A percentile compares a stretch with the other conserved stretches of the same genome.
phyloP scores from a whole-genome alignment of 2,113 vertebrate species.

The Orthonyx spaldingii region DNA sequence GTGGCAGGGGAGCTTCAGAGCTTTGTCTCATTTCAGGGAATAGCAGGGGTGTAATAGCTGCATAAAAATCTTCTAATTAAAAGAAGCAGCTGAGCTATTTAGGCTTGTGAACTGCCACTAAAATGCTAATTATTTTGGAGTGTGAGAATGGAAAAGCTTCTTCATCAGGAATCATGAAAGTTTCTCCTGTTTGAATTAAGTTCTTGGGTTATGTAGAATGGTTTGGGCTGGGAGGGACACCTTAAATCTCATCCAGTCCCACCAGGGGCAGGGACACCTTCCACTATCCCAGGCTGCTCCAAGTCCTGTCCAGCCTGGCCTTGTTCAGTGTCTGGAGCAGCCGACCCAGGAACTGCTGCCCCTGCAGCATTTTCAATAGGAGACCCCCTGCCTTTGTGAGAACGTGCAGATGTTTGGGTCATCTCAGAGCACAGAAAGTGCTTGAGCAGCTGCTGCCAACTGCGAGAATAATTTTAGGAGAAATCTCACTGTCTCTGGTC shows the following conservation, averaged over 20 bases:
- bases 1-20: background rate
- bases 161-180: background rate
- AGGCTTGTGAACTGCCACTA: background rate
- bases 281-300: background rate
- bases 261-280: background rate
- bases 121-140: background rate
- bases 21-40: background rate
- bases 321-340: background rate
- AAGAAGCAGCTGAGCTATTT: background rate
- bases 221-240: background rate
- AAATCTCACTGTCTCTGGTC: background rate
- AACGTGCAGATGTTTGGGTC: background rate
- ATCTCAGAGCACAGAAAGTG: background rate
- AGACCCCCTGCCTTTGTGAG: background rate
- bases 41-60: background rate
- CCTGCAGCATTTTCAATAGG: background rate
- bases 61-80: background rate
- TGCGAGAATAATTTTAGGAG: background rate
- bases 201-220: background rate
- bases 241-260: background rate
- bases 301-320: background rate
- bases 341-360: background rate
- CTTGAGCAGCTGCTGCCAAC: background rate
- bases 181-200: background rate
- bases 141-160: background rate